Evolutionary conservation across 2,113 vertebrate species (phyloP).

Genomic region (Theristicus caerulescens): DNA sequence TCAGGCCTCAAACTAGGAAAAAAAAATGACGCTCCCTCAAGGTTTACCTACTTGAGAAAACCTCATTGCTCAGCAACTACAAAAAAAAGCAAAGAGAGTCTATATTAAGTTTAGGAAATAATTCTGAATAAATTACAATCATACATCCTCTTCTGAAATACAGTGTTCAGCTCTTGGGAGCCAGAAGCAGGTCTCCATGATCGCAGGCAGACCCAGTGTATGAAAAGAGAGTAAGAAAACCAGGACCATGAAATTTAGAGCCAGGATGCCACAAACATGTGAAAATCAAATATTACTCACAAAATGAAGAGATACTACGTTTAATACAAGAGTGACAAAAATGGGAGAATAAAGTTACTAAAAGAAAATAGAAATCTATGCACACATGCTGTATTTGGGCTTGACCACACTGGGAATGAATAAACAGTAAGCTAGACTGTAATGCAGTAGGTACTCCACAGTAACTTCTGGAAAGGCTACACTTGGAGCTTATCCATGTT

Average conservation of each 20-base stretch:
- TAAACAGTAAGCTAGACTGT: not conserved
- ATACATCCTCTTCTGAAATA: not conserved
- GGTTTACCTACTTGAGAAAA: not conserved
- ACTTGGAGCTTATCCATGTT: not conserved
- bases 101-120: not conserved
- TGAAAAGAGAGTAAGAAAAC: not conserved
- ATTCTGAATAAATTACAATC: not conserved
- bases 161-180: not conserved
- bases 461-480: not conserved
- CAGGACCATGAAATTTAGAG: not conserved
- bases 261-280: not conserved
- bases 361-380: not conserved
- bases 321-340: not conserved
- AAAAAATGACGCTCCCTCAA: not conserved
- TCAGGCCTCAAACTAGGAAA: not conserved
- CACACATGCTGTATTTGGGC: not conserved
- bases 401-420: not conserved
- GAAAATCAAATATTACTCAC: not conserved
- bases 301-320: not conserved
- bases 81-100: not conserved
- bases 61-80: not conserved
- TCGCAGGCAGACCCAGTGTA: not conserved
- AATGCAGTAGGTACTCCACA: not conserved
- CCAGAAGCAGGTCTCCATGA: not conserved
- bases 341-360: not conserved